Conservation (phyloP, 1,140 invertebrate species). For the Acromyrmex charruanus region DNA sequence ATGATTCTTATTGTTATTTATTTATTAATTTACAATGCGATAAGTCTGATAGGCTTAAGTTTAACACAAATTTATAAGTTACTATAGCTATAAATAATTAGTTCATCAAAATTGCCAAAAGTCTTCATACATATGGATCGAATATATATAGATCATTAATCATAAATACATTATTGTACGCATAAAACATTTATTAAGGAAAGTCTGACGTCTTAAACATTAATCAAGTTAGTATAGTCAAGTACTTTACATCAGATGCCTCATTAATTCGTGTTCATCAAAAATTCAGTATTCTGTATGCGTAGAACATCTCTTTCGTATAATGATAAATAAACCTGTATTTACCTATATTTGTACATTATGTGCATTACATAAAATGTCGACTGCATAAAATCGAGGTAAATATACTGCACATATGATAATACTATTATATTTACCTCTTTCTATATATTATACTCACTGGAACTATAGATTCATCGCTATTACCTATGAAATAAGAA, state of each 20-base stretch:
- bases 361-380: conserved; percentile 56
- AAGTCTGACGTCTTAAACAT: conserved; percentile 70
- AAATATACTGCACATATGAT: conserved; percentile 58
- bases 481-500: conserved; percentile 56
- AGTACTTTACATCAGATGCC: conserved; percentile 68
- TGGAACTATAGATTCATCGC: conserved; percentile 64
- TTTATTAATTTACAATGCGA: conserved; percentile 64
- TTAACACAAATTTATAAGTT: conserved; percentile 66
- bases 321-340: conserved; percentile 72
- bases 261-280: conserved; percentile 76
- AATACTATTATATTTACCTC: conserved; percentile 72
- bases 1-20: conserved; percentile 62
- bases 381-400: conserved; percentile 56
- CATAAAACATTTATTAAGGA: conserved; percentile 66
- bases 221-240: conserved; percentile 70
- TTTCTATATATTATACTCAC: conserved; percentile 61
- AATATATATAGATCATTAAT: conserved; percentile 61
- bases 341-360: conserved; percentile 74
- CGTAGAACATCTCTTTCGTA: conserved; percentile 69
- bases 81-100: conserved; percentile 60
- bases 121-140: conserved; percentile 51
- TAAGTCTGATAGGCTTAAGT: conserved; percentile 78
- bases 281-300: conserved; percentile 72
- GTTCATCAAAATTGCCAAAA: conserved; percentile 66
- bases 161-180: conserved; percentile 61